A percentile compares a stretch with the other conserved stretches of the same genome.
Conservation (phyloP, 2,797 vertebrate species). For the Pitangus sulphuratus region DNA sequence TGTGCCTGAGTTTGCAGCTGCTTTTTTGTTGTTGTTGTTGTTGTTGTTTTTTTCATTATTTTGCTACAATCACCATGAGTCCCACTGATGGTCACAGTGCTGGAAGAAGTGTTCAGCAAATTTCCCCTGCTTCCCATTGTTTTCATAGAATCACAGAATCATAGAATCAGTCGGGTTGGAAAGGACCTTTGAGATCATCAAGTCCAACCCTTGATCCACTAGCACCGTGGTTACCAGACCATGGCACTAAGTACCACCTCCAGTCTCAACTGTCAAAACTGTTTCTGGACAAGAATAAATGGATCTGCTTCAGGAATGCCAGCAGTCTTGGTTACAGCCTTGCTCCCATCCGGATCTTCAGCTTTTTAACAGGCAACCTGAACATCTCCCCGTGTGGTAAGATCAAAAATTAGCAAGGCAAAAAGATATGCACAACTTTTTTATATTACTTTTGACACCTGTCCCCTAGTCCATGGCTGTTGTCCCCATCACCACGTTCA, state of each 20-base stretch:
- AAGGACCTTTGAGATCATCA: no score
- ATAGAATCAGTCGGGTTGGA: no score
- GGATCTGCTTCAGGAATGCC: neutral
- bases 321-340: neutral
- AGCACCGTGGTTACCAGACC: no score
- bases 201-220: no score
- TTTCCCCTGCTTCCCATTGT: neutral
- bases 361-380: neutral
- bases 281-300: neutral
- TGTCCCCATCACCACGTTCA: accelerated
- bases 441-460: neutral
- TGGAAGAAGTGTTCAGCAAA: neutral
- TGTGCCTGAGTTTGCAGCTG: neutral
- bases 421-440: neutral
- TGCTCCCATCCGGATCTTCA: neutral
- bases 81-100: neutral
- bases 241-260: no score
- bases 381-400: neutral
- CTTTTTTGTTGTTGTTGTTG: no score
- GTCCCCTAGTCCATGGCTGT: neutral
- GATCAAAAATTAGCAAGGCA: neutral
- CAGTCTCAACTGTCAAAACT: neutral
- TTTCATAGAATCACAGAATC: neutral
- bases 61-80: neutral
- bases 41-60: neutral